A percentile compares a stretch with the other conserved stretches of the same genome.
These are phyloP conservation scores for Aramus guarauna DNA, from an alignment of 2,113 vertebrate species.

Conservation along the genomic window DNA sequence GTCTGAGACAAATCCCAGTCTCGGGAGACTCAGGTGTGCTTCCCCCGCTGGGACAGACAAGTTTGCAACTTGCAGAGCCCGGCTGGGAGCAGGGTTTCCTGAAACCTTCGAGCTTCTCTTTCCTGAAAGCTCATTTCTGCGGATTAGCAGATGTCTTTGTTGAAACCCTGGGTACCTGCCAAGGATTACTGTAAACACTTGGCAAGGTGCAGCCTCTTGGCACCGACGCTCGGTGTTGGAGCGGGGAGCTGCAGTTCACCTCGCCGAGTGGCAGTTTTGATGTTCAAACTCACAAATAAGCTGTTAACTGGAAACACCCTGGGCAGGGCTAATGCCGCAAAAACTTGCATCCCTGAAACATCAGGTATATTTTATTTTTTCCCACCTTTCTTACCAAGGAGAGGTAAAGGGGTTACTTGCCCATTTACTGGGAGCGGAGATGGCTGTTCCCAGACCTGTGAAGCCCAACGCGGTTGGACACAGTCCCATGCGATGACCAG, in stretches of 20 bases:
- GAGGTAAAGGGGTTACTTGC: background rate
- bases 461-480: background rate
- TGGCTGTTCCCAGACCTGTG: background rate
- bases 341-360: background rate
- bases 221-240: fast-evolving
- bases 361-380: fast-evolving
- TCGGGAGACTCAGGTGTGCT: background rate
- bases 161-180: background rate
- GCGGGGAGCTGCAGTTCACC: background rate
- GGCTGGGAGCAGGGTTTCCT: background rate
- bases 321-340: fast-evolving
- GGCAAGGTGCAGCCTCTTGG: constrained; percentile 31
- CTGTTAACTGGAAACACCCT: background rate
- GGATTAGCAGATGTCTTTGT: constrained; percentile 41
- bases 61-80: background rate
- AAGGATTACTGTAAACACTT: constrained; percentile 48
- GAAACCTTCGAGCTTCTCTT: background rate
- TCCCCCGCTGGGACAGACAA: background rate
- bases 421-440: fast-evolving
- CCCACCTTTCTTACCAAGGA: background rate
- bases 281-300: background rate
- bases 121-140: background rate
- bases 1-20: background rate
- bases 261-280: background rate
- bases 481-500: fast-evolving